Evolutionary conservation across 2,113 vertebrate species (phyloP), one percentile per base, ranked within the genome.

Genomic region (Pteruthius melanotis): DNA sequence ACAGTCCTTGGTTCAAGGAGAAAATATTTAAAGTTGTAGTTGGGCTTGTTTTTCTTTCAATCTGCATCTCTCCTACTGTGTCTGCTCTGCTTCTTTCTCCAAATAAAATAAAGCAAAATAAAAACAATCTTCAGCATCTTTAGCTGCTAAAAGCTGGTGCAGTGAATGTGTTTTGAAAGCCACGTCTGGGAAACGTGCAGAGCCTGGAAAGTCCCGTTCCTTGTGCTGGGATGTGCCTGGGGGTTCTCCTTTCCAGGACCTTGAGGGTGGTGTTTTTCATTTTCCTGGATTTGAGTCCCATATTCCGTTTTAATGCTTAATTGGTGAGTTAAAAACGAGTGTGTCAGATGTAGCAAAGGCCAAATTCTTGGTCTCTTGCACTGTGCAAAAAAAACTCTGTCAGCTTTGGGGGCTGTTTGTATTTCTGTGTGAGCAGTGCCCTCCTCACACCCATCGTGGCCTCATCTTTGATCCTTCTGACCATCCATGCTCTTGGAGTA

Each of bases 1-100:
- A 5, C 60, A 89, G 92, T 94, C 93, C 93, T 94, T 92, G 96
- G 53, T 75, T 88, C 94, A 96, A 96, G 94, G 93, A 97, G 96
- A 97, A 86, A 78, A 44, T 49, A 79, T 68, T 83, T 75, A 8
- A 86, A 95, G 87, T 69, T 64, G 35, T 69, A 76, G 52, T 49
- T 85, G 27, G 49, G 5, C 14, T 92, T 69, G 40, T 44, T 79
- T 89, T 85, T 49, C 74, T 76, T 82, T 56, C 69, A 71, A 23
- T 28, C 71, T 24, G 0, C 59, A 1, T 85, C 56, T 90, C 52
- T 77, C 76, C 56, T 72, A 31, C 69, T 39, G 33, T 54, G 27
- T n/a, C 11, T 49, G 3, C 10, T 77, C 47, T 83, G 31, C 22
- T 23, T 12, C 72, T 89, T 90, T 75, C 78, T 72, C 35, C 80